Conservation (phyloP, 2,113 vertebrate genomes). For the Alces alces region DNA sequence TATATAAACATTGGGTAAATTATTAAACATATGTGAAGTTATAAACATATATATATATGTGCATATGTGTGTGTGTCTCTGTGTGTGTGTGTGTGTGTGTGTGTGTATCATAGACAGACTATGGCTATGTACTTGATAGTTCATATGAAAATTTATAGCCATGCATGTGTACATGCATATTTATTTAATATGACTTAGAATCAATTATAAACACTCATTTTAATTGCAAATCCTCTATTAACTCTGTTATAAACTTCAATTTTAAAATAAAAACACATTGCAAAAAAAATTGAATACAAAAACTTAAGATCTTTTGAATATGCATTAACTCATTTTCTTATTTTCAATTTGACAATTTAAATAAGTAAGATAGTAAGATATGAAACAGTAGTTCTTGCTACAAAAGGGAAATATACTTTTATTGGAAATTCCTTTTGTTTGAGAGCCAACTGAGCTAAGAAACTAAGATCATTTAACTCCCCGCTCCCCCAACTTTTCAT, state of each 20-base stretch:
- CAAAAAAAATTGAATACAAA: not conserved
- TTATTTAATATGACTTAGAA: conserved; percentile 36
- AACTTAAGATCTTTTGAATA: not conserved
- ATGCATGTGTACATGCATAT: not conserved
- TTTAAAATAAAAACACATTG: not conserved
- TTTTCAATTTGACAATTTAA: conserved; percentile 14
- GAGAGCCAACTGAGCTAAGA: not conserved
- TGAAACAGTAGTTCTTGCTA: not conserved
- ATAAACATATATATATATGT: not conserved
- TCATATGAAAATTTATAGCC: not conserved
- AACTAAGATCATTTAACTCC: not conserved
- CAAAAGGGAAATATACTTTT: conserved; percentile 38
- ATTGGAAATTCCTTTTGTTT: not conserved
- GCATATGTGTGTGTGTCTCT: not conserved
- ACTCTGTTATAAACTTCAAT: not conserved
- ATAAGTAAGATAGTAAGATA: conserved; percentile 35
- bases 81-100: not conserved
- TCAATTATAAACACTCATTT: not conserved
- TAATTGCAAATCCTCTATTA: not conserved
- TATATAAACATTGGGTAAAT: conserved; percentile 36
- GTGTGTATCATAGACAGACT: not conserved
- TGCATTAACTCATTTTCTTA: not conserved
- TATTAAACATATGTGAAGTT: not conserved
- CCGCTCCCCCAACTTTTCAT: not conserved
- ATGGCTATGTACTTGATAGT: not conserved